A percentile compares a stretch with the other conserved stretches of the same genome.
Conservation (phyloP, 2,888 invertebrate genomes). For the Tineola bisselliella region DNA sequence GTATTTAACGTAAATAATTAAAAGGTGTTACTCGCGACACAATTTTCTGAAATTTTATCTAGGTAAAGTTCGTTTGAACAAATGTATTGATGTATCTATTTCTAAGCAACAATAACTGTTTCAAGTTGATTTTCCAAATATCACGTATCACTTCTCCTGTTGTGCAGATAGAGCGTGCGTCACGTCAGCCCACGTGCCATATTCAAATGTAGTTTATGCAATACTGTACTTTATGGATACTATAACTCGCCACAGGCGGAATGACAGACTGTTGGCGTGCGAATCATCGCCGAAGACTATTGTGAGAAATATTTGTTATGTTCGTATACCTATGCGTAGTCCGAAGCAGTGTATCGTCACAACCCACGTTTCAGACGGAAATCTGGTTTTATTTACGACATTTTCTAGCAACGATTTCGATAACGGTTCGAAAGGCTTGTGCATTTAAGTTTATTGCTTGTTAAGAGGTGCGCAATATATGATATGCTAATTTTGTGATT, state of each 20-base stretch:
- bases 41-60: not conserved
- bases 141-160: not conserved
- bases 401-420: slow-evolving; percentile 1
- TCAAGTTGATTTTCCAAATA: slow-evolving; percentile 4
- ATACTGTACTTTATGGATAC: slow-evolving; percentile 41
- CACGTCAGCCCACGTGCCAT: slow-evolving; percentile 39
- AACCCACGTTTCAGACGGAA: not conserved
- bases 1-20: not conserved
- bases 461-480: not conserved
- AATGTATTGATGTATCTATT: not conserved
- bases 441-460: not conserved
- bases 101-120: not conserved
- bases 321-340: slow-evolving; percentile 9
- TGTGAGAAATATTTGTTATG: slow-evolving; percentile 9
- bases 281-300: slow-evolving; percentile 12
- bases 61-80: not conserved
- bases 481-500: not conserved
- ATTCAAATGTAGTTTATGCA: slow-evolving; percentile 52
- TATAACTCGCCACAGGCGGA: slow-evolving; percentile 26
- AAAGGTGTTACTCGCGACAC: not conserved
- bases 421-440: slow-evolving; percentile 2
- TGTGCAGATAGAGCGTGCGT: not conserved
- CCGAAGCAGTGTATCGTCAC: slow-evolving; percentile 1
- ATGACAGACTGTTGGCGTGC: slow-evolving; percentile 13
- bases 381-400: slow-evolving; percentile 6